Evolutionary conservation across 2,888 invertebrate species (phyloP), one percentile per base, ranked within the genome.

Genomic region (Drosophila tripunctata): DNA sequence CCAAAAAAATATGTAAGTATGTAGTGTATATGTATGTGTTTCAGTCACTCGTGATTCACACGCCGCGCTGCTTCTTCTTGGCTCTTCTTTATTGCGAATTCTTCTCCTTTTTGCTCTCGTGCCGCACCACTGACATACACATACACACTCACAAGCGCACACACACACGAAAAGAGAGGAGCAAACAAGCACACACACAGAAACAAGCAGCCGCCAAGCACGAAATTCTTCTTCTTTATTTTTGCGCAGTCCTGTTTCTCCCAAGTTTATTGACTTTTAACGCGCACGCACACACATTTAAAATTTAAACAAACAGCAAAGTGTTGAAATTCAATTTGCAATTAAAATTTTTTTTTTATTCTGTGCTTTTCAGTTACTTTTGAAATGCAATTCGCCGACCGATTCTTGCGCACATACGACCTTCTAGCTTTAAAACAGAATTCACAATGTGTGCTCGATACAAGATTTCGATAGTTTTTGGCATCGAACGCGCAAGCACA

Each of bases 101-200:
- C 73, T 78, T 78, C 76, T n/a, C n/a, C n/a, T n/a, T 70, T 76
- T 81, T 81, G 70, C 72, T 79, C 67, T 79, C 68, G 69, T 74
- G 76, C 67, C 66, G 67, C 67, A 66, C 65, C 72, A 68, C 61
- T 75, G 66, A 67, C 77, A 68, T 72, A 72, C 77, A 67, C 80
- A 66, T 64, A 63, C 72, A 65, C 62, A 67, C 67, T 64, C 70
- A 62, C 56, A 58, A 58, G 63, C 60, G 68, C 63, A 61, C 63
- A n/a, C n/a, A n/a, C n/a, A n/a, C n/a, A n/a, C n/a, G n/a, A n/a
- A n/a, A n/a, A n/a, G n/a, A n/a, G n/a, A n/a, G n/a, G n/a, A n/a
- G n/a, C n/a, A n/a, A n/a, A n/a, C n/a, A n/a, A n/a, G n/a, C n/a
- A n/a, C n/a, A n/a, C n/a, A n/a, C n/a, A n/a, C n/a, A n/a, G n/a